These are phyloP conservation scores for Coilia nasus DNA, from an alignment of 2,797 vertebrate species.

Conservation along the genomic window DNA sequence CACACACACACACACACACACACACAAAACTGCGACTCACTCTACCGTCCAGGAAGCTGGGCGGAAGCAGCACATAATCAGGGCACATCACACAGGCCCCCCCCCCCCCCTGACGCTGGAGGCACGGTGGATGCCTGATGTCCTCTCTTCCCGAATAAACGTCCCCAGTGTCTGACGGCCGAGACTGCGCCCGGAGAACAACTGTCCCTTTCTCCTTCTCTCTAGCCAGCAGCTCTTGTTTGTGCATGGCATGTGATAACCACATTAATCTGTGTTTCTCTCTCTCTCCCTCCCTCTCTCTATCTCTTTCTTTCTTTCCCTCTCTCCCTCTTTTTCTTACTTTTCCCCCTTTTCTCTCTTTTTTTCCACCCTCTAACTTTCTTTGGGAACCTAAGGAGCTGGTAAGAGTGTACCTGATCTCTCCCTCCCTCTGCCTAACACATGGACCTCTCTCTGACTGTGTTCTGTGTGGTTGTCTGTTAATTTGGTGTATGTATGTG, in stretches of 20 bases:
- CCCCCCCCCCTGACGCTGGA: neutral
- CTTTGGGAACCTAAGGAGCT: constrained; percentile 98
- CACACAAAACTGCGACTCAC: neutral
- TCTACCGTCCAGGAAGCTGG: neutral
- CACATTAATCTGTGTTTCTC: constrained; percentile 78
- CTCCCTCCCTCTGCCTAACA: constrained; percentile 42
- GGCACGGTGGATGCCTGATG: neutral
- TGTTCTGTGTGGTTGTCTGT: constrained; percentile 40
- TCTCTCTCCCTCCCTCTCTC: constrained; percentile 61
- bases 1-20: neutral
- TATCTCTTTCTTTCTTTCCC: constrained; percentile 51
- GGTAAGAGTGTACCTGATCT: constrained; percentile 86
- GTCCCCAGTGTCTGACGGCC: constrained; percentile 57
- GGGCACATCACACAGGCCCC: neutral
- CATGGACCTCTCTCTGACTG: constrained; percentile 46
- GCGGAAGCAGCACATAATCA: neutral
- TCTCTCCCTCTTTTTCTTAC: constrained; percentile 73
- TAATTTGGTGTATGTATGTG: neutral
- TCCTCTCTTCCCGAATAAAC: neutral
- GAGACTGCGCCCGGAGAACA: constrained; percentile 55
- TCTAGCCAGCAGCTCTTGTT: constrained; percentile 65
- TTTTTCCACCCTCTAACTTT: constrained; percentile 78
- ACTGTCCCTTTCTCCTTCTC: constrained; percentile 71
- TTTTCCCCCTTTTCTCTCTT: constrained; percentile 55
- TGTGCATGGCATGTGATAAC: constrained; percentile 87